Base-by-base conservation (phyloP, 2,113 vertebrate genomes). In the Epinephelus lanceolatus region DNA sequence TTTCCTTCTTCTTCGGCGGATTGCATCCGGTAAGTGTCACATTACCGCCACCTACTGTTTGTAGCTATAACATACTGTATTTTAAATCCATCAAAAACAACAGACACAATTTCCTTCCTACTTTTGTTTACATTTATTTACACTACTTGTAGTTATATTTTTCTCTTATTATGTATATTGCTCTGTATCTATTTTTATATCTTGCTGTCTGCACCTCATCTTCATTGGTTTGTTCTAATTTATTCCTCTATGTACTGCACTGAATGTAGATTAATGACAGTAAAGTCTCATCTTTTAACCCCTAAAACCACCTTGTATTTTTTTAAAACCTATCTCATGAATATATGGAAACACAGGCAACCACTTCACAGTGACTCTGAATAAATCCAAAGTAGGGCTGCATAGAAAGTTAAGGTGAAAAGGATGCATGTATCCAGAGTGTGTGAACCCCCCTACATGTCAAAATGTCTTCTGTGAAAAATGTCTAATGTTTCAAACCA, bases 1-100 rank as follows among this genome's bases (percentile, higher is more conserved):
- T 74, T 4, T 40, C 74, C 21, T 80, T 85, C 89, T 88, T 90
- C 80, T 66, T 89, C 56, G 75, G 1, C 1, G 17, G 18, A 13
- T 45, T 57, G 30, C 10, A n/a, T 23, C 12, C 1, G 4, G 1
- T 5, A 23, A 19, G 4, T 3, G 9, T 25, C 0, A 19, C 49
- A 52, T 18, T 59, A 63, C 5, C 25, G 71, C 81, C 81, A 15
- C 49, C 80, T 7, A 1, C 14, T 66, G 81, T 33, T 53, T 17
- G 21, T 14, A 30, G 19, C 2, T 13, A 25, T 27, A 19, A 19
- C 4, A 12, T 18, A 30, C 14, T 49, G 6, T 30, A 47, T 25
- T 47, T 47, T 8, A 5, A 14, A 18, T 49, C 2, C 1, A 49
- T 49, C 3, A 49, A 45, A 9, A 23, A 10, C 42, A 3, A 10